Conservation (phyloP, 2,113 vertebrate species). For the Cyprinus carpio region DNA sequence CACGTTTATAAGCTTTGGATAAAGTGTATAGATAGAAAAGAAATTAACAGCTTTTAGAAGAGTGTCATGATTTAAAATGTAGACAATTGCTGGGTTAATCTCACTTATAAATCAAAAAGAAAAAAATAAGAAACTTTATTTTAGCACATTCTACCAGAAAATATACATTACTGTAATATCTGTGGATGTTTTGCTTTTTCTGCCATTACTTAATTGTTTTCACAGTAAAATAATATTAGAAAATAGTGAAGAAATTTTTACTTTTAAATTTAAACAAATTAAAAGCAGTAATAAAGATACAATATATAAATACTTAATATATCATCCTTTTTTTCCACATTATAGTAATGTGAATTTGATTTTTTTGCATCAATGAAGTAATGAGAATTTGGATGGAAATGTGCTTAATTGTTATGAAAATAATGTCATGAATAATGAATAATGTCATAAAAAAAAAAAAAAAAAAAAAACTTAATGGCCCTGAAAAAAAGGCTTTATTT, state of each 20-base stretch:
- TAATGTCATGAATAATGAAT: too few species aligned
- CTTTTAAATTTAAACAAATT: background rate
- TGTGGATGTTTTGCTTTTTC: background rate
- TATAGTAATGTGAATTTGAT: background rate
- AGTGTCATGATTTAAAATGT: background rate
- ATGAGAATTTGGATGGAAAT: background rate
- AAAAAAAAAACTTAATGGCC: too few species aligned
- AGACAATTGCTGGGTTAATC: background rate
- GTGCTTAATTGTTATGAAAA: background rate
- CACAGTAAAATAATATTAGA: background rate
- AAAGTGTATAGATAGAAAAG: slow-evolving; percentile 61
- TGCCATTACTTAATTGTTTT: background rate
- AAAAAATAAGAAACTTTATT: background rate
- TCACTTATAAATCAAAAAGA: background rate
- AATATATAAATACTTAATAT: too few species aligned
- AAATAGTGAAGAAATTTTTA: too few species aligned
- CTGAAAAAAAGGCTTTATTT: too few species aligned
- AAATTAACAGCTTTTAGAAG: too few species aligned
- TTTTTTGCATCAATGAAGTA: background rate
- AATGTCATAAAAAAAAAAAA: too few species aligned
- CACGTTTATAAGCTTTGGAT: slow-evolving; percentile 82
- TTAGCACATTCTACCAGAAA: too few species aligned
- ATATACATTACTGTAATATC: too few species aligned
- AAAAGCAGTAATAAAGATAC: background rate
- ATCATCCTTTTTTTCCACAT: too few species aligned